Evolutionary conservation across 2,113 vertebrate genomes (phyloP).

Genomic region (Entelurus aequoreus): DNA sequence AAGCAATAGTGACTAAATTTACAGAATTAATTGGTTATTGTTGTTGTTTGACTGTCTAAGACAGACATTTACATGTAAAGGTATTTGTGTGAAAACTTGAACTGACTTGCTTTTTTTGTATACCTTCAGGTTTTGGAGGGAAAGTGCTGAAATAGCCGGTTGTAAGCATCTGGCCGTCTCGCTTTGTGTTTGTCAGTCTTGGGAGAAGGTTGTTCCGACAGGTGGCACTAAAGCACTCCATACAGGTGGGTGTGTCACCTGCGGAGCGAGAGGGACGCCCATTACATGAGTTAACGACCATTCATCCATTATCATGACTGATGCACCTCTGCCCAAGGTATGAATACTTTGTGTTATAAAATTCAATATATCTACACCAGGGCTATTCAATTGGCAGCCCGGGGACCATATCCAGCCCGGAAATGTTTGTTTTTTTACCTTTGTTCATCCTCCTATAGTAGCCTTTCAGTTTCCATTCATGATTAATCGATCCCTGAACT

Average conservation of each 20-base stretch:
- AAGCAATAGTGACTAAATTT: not conserved
- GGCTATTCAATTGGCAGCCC: no score
- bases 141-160: constrained; percentile 78
- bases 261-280: not conserved
- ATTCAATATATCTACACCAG: no score
- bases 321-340: no score
- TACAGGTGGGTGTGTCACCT: constrained; percentile 67
- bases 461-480: not conserved
- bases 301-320: not conserved
- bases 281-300: not conserved
- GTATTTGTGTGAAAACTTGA: not conserved
- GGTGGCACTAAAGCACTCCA: constrained; percentile 62
- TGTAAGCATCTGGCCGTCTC: constrained; percentile 62
- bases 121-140: constrained; percentile 72
- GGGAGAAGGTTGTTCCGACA: constrained; percentile 67
- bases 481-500: not conserved
- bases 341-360: no score
- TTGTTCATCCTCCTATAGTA: not conserved
- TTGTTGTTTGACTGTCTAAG: not conserved
- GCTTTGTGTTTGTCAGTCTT: constrained; percentile 29
- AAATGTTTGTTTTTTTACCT: not conserved
- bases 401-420: no score
- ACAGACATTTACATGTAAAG: not conserved
- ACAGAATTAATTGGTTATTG: not conserved
- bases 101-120: not conserved